These are phyloP conservation scores for Notothenia coriiceps DNA, from an alignment of 2,113 vertebrate genomes.

Conservation along the genomic window DNA sequence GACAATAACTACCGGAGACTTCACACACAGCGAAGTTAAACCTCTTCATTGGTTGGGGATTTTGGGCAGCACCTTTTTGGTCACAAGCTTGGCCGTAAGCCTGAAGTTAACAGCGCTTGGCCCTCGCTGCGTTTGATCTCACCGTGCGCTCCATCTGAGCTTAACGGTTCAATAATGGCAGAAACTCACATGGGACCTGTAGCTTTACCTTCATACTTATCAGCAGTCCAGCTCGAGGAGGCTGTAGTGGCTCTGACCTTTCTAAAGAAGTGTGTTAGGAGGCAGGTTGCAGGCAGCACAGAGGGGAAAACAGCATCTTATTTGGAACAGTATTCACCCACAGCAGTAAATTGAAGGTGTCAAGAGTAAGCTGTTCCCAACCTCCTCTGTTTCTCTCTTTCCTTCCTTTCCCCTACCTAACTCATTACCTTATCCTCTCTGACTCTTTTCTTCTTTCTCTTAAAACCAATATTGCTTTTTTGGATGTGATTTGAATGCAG, in stretches of 20 bases:
- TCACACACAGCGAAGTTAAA: not conserved
- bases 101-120: not conserved
- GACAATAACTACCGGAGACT: not conserved
- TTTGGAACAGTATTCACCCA: conserved; percentile 47
- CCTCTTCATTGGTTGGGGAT: conserved; percentile 44
- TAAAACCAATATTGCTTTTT: conserved; percentile 23
- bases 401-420: not conserved
- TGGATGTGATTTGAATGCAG: conserved; percentile 20
- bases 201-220: conserved; percentile 30
- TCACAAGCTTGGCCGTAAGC: conserved; percentile 6
- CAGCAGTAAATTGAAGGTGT: conserved; percentile 49
- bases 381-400: conserved; percentile 12
- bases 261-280: conserved; percentile 61
- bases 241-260: conserved; percentile 66
- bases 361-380: conserved; percentile 33
- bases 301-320: conserved; percentile 62
- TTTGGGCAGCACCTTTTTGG: conserved; percentile 24
- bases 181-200: conserved; percentile 43
- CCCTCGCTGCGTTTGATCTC: conserved; percentile 34
- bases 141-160: conserved; percentile 31
- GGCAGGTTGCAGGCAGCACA: conserved; percentile 50
- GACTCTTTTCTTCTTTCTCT: conserved; percentile 12
- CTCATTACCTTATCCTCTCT: conserved; percentile 16
- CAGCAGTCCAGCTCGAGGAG: conserved; percentile 27
- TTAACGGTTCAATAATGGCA: conserved; percentile 29